Percentiles rank a stretch among this genome's conserved stretches.
These are phyloP conservation scores for Caenorhabditis elegans DNA, from an alignment of 1,140 invertebrate species.

Conservation along the genomic window DNA sequence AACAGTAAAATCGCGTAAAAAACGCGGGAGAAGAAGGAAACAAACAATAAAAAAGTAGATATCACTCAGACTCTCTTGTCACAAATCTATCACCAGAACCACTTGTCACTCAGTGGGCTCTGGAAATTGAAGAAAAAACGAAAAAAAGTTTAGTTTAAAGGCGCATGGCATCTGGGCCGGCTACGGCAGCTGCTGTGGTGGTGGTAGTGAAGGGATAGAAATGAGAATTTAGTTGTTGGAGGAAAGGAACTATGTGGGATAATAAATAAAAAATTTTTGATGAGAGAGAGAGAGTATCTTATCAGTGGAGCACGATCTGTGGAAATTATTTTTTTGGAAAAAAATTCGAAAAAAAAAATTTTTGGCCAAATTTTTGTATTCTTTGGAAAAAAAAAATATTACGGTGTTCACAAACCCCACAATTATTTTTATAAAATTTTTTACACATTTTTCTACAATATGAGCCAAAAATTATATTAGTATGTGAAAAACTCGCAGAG, in stretches of 20 bases:
- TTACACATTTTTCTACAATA: too few relatives aligned
- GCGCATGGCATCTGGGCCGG: background rate
- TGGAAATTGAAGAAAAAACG: background rate
- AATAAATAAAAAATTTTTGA: background rate
- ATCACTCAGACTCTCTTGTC: background rate
- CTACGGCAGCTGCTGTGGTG: too few relatives aligned
- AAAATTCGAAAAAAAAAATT: too few relatives aligned
- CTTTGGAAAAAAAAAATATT: too few relatives aligned
- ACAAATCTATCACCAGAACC: constrained; percentile 31
- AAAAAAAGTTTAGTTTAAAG: background rate
- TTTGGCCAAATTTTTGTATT: too few relatives aligned
- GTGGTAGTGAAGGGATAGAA: background rate
- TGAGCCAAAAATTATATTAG: too few relatives aligned
- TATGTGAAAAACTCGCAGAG: too few relatives aligned
- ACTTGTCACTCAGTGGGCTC: background rate
- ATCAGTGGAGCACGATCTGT: background rate
- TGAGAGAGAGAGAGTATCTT: background rate
- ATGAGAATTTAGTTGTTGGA: background rate
- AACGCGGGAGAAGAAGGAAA: background rate
- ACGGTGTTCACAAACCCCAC: too few relatives aligned
- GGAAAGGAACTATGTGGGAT: background rate
- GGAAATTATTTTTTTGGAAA: too few relatives aligned
- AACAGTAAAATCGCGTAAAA: too few relatives aligned
- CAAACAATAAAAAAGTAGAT: background rate
- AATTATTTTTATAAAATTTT: too few relatives aligned